Evolutionary conservation across 2,797 vertebrate species (phyloP), one percentile per base, ranked within the genome.

Genomic region (Tangara arthus): DNA sequence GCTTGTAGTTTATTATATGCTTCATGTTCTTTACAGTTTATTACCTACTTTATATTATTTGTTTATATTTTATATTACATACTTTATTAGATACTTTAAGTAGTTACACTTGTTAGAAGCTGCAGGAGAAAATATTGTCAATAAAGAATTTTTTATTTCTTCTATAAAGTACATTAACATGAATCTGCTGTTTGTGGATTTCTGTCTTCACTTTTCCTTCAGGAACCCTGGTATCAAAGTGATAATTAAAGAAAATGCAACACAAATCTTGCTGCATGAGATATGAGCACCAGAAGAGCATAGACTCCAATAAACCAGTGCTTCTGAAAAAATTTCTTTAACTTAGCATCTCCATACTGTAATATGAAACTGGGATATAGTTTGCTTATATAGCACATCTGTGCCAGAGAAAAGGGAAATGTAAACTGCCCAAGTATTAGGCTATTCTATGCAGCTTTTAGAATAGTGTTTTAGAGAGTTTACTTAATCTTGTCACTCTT

Each of bases 391-490:
- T 35, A 66, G 56, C 77, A 69, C 30, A 39, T 14, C 46, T 82
- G 49, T 68, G 34, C 28, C 65, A 93, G 64, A 56, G 41, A 52
- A 88, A 39, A 50, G 37, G 60, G 47, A 73, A 56, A 13, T 32
- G 20, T 44, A 39, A 81, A 68, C 3, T 64, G 24, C 4, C 12
- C 0, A 1, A 41, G 32, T 55, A 35, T 37, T 39, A 82, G 39
- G 17, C 50, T 88, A 56, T 20, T 95, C n/a, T 85, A 26, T 21
- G 34, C 21, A 70, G 28, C 24, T 82, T 78, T 82, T 71, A 78
- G 52, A 79, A 32, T 6, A 59, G 34, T 41, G 42, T 66, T 95
- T 93, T 68, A 82, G 78, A 64, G 20, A 68, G 18, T 65, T 92
- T 82, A 15, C 65, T n/a, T 78, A 27, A 83, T 78, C 50, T 75